Base-by-base conservation (phyloP, 2,113 vertebrate genomes). In the Tenebrosternarchus preto region DNA sequence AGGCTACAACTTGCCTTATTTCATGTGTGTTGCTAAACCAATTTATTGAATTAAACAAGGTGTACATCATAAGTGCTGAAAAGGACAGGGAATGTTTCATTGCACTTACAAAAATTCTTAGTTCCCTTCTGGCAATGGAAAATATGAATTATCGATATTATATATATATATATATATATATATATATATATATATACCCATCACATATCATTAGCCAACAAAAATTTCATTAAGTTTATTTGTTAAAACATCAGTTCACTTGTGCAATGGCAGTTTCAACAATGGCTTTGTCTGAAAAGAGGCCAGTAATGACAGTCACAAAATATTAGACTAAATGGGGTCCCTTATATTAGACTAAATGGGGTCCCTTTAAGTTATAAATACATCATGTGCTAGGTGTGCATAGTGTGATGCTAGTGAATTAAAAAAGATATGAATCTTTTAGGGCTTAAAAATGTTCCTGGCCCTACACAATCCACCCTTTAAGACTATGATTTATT, bases 261-360 rank as follows among this genome's bases (percentile, higher is more conserved):
- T 84, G 83, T 84, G 83, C 83, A 84, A 84, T 56, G 76, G 75
- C 83, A 84, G 83, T 81, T 84, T 84, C 31, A 78, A 84, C 78
- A 84, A 75, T 84, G 79, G 83, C 79, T 84, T 84, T 68, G 61
- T 61, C 50, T 25, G 56, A 84, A 64, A 80, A 77, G 78, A 78
- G 76, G 70, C 75, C 80, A 22, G 73, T 76, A 81, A 85, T 79
- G 76, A 84, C 76, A 82, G 36, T 66, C 67, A 69, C 70, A 78
- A 73, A 64, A 79, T 76, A 82, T 1, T 25, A 50, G 17, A 61
- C 69, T 56, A 24, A 80, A 75, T 78, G 70, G 25, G 27, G 50
- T 61, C 63, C 39, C 63, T 60, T 77, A 36, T 36, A 4, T 36
- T 36, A 36, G 33, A 36, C 33, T 36, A 36, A 36, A 36, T 36